These are phyloP conservation scores for Bombus soroeensis DNA, from an alignment of 1,140 invertebrate species.

Conservation along the genomic window DNA sequence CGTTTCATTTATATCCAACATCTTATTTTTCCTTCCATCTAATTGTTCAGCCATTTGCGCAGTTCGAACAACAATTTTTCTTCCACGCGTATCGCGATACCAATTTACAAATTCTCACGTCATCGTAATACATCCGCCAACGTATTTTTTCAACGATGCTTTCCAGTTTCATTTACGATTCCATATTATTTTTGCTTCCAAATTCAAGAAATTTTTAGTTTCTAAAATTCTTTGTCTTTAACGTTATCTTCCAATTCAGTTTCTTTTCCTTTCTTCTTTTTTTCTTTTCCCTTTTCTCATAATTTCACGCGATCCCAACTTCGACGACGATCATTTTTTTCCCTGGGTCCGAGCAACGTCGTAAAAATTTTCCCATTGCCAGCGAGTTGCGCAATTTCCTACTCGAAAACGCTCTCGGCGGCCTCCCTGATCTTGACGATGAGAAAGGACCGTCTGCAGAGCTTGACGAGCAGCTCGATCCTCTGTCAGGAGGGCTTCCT, in stretches of 20 bases:
- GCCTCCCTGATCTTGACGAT: constrained; percentile 79
- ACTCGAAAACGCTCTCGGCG: constrained; percentile 78
- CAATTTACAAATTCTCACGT: neutral
- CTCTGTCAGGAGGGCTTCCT: constrained; percentile 79
- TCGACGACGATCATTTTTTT: no score
- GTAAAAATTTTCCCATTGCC: neutral
- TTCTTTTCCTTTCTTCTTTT: no score
- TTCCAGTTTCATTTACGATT: no score
- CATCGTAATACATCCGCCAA: neutral
- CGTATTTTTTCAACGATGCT: neutral
- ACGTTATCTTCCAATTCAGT: neutral
- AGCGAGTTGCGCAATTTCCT: constrained; percentile 21
- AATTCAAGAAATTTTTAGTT: neutral
- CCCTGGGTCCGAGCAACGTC: neutral
- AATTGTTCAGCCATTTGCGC: neutral
- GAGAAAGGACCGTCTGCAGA: constrained; percentile 79
- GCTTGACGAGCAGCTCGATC: constrained; percentile 78
- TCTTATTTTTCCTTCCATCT: neutral
- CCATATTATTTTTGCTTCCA: neutral
- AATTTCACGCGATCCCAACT: neutral
- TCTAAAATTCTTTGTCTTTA: neutral
- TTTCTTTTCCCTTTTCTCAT: neutral
- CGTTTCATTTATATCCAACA: neutral
- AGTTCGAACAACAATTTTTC: neutral
- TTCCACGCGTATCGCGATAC: neutral